These are phyloP conservation scores for Pachyramphus minor DNA, from an alignment of 2,113 vertebrate species.

Conservation along the genomic window DNA sequence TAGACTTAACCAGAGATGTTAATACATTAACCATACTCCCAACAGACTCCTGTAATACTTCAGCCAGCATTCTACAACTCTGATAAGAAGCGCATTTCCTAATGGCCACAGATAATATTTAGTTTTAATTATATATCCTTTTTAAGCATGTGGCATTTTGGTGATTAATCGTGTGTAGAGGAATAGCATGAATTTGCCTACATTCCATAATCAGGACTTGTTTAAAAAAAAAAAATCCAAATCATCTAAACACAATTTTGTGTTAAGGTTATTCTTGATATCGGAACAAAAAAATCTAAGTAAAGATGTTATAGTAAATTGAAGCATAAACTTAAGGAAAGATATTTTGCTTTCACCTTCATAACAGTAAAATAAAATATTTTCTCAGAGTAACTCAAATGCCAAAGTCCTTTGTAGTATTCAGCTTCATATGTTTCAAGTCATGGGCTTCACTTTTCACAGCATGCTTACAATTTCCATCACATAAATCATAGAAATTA, in stretches of 20 bases:
- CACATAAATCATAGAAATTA: conserved; percentile 28
- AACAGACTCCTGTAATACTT: neutral
- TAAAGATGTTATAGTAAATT: neutral
- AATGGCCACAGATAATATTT: neutral
- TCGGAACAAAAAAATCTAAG: neutral
- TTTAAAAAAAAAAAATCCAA: neutral
- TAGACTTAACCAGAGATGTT: conserved; percentile 17
- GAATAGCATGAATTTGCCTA: neutral
- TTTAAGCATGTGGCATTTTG: neutral
- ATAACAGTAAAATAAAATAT: neutral
- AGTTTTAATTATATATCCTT: neutral
- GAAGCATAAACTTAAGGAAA: neutral
- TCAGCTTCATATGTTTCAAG: conserved; percentile 16
- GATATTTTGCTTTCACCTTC: neutral
- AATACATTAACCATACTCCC: conserved; percentile 18
- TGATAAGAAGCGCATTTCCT: neutral
- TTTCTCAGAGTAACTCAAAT: neutral
- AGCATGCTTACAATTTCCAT: neutral
- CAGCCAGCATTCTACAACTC: neutral
- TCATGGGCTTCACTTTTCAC: neutral
- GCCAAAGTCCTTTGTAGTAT: neutral
- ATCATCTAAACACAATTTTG: neutral
- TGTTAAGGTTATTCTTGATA: neutral
- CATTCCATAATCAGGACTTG: neutral
- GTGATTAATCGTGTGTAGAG: neutral